Conservation (phyloP, 2,113 vertebrate species). For the Sinosuthora webbiana region DNA sequence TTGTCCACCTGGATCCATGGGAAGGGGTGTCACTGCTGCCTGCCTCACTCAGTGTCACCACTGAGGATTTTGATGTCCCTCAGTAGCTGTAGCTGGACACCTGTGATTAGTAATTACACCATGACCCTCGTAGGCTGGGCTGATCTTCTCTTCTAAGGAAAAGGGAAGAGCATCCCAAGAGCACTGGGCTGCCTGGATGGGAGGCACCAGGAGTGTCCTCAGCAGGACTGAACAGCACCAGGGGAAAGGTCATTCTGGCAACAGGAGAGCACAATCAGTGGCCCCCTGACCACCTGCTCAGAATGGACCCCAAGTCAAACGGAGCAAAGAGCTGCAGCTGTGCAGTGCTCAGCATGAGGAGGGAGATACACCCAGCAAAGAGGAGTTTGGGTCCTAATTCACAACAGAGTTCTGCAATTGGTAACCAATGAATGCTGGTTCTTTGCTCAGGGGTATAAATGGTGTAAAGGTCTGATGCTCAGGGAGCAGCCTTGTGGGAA, state of each 20-base stretch:
- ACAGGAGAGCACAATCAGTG: not conserved
- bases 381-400: not conserved
- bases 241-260: not conserved
- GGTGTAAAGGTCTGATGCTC: not conserved
- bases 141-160: not conserved
- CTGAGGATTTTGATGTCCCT: not conserved
- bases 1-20: not conserved
- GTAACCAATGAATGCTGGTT: not conserved
- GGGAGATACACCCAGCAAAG: not conserved
- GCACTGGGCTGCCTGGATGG: not conserved
- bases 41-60: not conserved
- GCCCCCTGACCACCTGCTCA: not conserved
- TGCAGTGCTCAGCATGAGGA: not conserved
- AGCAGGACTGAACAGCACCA: not conserved
- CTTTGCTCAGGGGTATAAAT: not conserved
- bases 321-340: not conserved
- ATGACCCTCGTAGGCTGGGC: rapidly evolving
- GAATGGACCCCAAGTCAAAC: rapidly evolving
- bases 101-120: not conserved
- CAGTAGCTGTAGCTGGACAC: not conserved
- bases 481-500: not conserved
- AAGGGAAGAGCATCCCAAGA: not conserved
- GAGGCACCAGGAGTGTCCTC: not conserved
- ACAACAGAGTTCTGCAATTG: not conserved
- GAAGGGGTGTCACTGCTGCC: not conserved